phyloP scores from a whole-genome alignment of 23 tunicate species.

The Halocynthia roretzi region DNA sequence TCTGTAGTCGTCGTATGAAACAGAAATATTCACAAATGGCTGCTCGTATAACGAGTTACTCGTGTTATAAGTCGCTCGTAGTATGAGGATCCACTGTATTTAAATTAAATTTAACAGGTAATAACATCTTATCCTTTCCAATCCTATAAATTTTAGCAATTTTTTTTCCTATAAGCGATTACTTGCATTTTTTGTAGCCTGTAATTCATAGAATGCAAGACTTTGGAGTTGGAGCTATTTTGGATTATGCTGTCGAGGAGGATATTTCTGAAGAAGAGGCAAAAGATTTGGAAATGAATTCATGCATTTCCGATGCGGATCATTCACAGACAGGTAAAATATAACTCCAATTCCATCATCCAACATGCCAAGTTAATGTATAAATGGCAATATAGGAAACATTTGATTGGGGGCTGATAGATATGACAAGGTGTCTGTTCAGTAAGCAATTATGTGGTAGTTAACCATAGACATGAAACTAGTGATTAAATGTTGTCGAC shows the following conservation, averaged over 20 bases:
- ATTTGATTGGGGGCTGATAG: too few relatives aligned
- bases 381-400: too few relatives aligned
- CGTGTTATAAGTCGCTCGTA: too few relatives aligned
- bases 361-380: too few relatives aligned
- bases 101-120: background rate
- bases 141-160: background rate
- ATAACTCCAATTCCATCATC: background rate
- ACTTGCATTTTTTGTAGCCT: slow-evolving; percentile 16
- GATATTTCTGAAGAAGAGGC: slow-evolving; percentile 92
- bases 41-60: too few relatives aligned
- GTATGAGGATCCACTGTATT: too few relatives aligned
- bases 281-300: slow-evolving; percentile 79
- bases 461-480: too few relatives aligned
- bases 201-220: slow-evolving; percentile 19
- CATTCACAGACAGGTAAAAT: slow-evolving; percentile 23
- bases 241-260: slow-evolving; percentile 99
- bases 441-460: too few relatives aligned
- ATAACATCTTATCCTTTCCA: background rate
- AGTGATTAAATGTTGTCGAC: too few relatives aligned
- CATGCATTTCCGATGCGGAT: slow-evolving; percentile 34
- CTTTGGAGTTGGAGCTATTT: slow-evolving; percentile 87
- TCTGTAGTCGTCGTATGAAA: too few relatives aligned
- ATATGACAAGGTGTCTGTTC: too few relatives aligned
- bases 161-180: background rate
- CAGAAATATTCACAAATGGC: too few relatives aligned